Evolutionary conservation across 1,140 invertebrate genomes (phyloP), one percentile per base, ranked within the genome.

Genomic region (Hermetia illucens): DNA sequence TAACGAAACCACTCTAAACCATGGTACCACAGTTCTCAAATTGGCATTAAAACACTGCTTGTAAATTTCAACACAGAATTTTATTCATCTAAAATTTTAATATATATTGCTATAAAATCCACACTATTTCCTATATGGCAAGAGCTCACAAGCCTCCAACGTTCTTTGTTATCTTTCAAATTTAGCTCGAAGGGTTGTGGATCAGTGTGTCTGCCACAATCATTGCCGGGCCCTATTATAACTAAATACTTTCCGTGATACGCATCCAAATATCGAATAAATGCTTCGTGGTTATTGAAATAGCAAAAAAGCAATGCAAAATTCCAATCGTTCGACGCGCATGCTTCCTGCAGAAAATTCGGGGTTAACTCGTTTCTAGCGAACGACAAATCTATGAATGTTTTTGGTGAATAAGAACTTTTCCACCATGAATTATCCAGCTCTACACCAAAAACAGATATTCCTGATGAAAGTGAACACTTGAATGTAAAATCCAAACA

Each of bases 241-340:
- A 80, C 60, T 5, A 80, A 42, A 15, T 71, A 55, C 17, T 62
- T 57, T 2, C 77, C 77, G 5, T 51, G 49, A 49, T 68, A 80
- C 39, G 61, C 45, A 32, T 62, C 52, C 27, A 79, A 50, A 51
- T 82, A 80, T 13, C 72, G 51, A 13, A 55, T 43, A 55, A 82
- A 80, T n/a, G 74, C 73, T 8, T 38, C 22, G 10, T 65, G 62
- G 38, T 77, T 70, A 42, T 79, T 80, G 46, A 80, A 82, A 47
- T 82, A 82, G 48, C 76, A 80, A 49, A 82, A 80, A 21, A 80
- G 45, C 30, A 79, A 45, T 2, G 72, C 74, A 29, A 64, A 64
- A 17, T 53, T 46, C 9, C 51, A 21, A 5, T 55, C 39, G 6
- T 44, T 44, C 5, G n/a, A 16, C 6, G n/a, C 6, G 16, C 31